These are phyloP conservation scores for Pedionomus torquatus DNA, from an alignment of 2,113 vertebrate species.

Conservation along the genomic window DNA sequence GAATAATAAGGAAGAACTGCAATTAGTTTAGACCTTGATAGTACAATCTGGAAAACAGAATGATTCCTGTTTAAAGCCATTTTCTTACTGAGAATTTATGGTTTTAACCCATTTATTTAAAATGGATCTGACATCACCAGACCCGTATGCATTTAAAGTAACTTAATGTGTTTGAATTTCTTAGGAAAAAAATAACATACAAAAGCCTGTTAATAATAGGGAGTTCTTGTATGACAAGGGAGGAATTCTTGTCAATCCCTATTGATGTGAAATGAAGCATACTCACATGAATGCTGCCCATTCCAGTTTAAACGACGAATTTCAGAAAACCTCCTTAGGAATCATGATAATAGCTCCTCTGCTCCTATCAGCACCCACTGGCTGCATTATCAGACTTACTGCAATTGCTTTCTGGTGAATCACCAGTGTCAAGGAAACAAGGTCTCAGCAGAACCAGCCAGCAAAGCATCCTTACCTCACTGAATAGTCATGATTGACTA, in stretches of 20 bases:
- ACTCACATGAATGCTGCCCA: background rate
- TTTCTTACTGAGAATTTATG: background rate
- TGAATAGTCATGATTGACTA: background rate
- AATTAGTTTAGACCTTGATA: background rate
- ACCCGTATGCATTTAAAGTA: background rate
- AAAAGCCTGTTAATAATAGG: background rate
- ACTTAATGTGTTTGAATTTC: background rate
- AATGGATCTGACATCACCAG: background rate
- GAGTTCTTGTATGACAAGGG: background rate
- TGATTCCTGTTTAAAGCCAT: background rate
- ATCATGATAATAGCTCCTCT: background rate
- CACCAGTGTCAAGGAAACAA: background rate
- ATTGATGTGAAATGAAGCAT: background rate
- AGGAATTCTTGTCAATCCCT: background rate
- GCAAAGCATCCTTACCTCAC: background rate
- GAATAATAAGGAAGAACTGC: background rate
- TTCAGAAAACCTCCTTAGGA: background rate
- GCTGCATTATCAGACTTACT: background rate
- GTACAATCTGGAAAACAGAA: background rate
- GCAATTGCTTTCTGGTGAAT: conserved; percentile 5
- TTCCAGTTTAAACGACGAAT: background rate
- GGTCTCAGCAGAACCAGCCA: background rate
- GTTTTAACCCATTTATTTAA: background rate
- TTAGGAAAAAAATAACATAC: background rate
- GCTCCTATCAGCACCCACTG: background rate